A percentile compares a stretch with the other conserved stretches of the same genome.
phyloP scores from a whole-genome alignment of 2,113 vertebrate species.

The Microtus pennsylvanicus region DNA sequence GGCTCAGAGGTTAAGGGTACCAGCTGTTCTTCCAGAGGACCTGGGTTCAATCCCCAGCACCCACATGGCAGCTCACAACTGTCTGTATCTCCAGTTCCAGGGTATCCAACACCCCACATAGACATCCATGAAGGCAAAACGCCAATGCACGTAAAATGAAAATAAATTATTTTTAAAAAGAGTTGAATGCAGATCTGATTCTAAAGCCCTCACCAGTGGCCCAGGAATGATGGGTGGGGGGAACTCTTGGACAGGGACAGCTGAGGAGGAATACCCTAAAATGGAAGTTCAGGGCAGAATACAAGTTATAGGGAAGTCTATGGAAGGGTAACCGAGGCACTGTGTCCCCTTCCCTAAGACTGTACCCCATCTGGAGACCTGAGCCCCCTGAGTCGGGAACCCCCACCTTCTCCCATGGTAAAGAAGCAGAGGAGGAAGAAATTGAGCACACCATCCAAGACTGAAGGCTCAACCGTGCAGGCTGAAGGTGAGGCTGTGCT shows the following conservation, averaged over 20 bases:
- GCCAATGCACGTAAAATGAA: no score
- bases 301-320: constrained; percentile 47
- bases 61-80: no score
- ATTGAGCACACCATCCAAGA: constrained; percentile 94
- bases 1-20: no score
- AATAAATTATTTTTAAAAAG: not conserved
- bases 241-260: not conserved
- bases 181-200: constrained; percentile 33
- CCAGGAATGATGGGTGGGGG: not conserved
- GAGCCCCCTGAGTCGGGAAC: constrained; percentile 88
- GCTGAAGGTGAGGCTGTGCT: constrained; percentile 92
- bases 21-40: no score
- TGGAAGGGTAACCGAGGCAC: constrained; percentile 48
- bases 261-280: not conserved
- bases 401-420: constrained; percentile 92
- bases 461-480: constrained; percentile 92
- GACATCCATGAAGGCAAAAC: no score
- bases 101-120: no score
- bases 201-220: not conserved
- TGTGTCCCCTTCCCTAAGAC: constrained; percentile 77
- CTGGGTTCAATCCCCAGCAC: no score
- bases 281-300: constrained; percentile 58
- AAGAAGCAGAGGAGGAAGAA: constrained; percentile 98
- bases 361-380: constrained; percentile 84
- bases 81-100: no score